Evolutionary conservation across 1,140 invertebrate genomes (phyloP).

Genomic region (Homalodisca vitripennis): DNA sequence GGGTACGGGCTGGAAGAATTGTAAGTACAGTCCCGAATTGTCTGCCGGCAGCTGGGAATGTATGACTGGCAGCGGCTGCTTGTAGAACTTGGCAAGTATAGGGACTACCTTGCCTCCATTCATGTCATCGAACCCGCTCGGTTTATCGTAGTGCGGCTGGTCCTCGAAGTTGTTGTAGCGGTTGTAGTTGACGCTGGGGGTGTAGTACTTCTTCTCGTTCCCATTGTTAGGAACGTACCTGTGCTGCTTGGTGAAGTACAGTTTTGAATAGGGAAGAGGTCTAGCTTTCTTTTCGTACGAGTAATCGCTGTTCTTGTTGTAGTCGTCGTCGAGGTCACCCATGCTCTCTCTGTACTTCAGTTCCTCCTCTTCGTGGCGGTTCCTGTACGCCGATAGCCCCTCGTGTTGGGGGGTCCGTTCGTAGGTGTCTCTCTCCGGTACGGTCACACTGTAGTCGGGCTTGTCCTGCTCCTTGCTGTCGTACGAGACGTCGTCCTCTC

Average conservation of each 20-base stretch:
- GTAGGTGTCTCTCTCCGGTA: background rate
- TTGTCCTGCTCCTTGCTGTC: background rate
- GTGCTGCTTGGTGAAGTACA: background rate
- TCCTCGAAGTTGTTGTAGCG: background rate
- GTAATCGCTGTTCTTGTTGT: background rate
- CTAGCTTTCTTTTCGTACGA: background rate
- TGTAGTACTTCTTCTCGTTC: background rate
- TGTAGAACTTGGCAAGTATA: background rate
- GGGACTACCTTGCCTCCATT: background rate
- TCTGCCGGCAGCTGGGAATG: constrained; percentile 25
- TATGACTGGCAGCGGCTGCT: constrained; percentile 17
- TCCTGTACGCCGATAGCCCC: background rate
- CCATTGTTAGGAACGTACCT: background rate
- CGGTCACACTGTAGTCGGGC: background rate
- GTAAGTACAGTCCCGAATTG: background rate
- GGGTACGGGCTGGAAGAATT: background rate
- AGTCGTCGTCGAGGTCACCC: background rate
- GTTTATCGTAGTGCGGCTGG: background rate
- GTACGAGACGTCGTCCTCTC: too few relatives aligned
- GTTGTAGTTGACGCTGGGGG: background rate
- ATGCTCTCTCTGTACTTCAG: constrained; percentile 4
- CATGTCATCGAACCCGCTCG: constrained; percentile 3
- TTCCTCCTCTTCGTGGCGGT: background rate
- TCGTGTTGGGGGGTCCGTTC: background rate
- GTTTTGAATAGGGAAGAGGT: background rate